Base-by-base conservation (phyloP, 2,113 vertebrate species). In the Corapipo altera region DNA sequence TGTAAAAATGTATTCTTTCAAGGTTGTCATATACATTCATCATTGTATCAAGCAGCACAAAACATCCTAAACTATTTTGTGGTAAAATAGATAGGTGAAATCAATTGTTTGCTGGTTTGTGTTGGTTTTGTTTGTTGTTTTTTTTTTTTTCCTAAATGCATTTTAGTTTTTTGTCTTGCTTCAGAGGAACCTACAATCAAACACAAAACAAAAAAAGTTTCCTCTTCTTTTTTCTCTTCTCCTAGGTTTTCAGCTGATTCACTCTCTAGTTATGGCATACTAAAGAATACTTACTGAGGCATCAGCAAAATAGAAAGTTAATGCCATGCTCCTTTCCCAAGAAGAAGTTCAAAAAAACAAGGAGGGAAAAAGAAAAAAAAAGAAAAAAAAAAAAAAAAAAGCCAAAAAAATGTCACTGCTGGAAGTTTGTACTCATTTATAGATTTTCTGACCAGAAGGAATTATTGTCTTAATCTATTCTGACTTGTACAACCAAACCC, bases 321-420 rank as follows among this genome's bases (percentile, higher is more conserved):
- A 46, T 39, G 21, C 4, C 11, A 21, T 6, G 7, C 46, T 72
- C 15, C 11, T 72, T 93, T 84, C 21, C 20, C 18, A 44, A 75
- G 5, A 21, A 58, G 5, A 78, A 2, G 67, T 39, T 62, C 0
- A 32, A 19, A 3, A 14, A 30, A 21, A 37, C 3, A 15, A 28
- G 35, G 37, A 13, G 5, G 15, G 8, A 8, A 15, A 65, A 44
- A 32, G 8, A 49, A 18, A 19, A 37, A n/a, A 12, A 5, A 12
- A 9, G 15, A 24, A 10, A 20, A 8, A 21, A 8, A 12, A 12
- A 14, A 17, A 15, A 11, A 52, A 39, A 27, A 33, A 28, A 3
- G 1, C 0, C 4, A 67, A 22, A 52, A 33, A 71, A 46, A 30
- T 6, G 1, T 3, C 10, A 33, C 41, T 44, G 14, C 30, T 44